Percentiles rank a stretch among this genome's conserved stretches.
Conservation (phyloP, 2,113 vertebrate species). For the Copsychus sechellarum region DNA sequence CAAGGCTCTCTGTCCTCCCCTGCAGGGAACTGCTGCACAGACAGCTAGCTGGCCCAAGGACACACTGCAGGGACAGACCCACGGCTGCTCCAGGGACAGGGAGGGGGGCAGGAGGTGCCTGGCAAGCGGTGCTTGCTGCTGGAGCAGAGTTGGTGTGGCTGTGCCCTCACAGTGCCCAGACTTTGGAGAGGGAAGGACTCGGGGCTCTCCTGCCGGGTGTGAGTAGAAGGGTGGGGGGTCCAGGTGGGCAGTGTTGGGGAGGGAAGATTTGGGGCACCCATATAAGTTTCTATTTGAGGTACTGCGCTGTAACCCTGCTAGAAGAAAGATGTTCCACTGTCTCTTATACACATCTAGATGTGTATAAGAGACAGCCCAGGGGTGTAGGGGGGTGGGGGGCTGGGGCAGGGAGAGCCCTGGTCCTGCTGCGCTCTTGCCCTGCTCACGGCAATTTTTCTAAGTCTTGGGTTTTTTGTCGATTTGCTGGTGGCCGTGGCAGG, state of each 20-base stretch:
- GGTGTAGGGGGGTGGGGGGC: not conserved
- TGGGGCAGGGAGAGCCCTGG: not conserved
- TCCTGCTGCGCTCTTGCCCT: not conserved
- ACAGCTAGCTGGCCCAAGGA: not conserved
- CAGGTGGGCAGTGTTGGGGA: not conserved
- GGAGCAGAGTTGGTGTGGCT: accelerated
- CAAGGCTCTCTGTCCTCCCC: not conserved
- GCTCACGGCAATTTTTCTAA: not conserved
- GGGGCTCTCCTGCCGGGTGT: not conserved
- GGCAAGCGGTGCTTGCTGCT: accelerated
- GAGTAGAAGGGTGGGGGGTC: not conserved
- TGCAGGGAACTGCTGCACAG: conserved; percentile 33
- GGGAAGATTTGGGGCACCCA: not conserved
- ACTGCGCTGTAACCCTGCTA: no score
- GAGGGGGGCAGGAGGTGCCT: not conserved
- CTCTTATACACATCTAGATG: no score
- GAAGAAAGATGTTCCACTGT: no score
- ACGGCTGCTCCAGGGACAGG: not conserved
- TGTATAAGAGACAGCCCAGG: no score
- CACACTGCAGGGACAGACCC: not conserved
- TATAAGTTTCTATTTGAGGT: no score
- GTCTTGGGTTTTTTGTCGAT: not conserved
- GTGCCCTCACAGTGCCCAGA: not conserved
- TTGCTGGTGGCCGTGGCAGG: not conserved
- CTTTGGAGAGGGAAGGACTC: accelerated